Evolutionary conservation across 2,113 vertebrate genomes (phyloP).

Genomic region (Heterochromis multidens): DNA sequence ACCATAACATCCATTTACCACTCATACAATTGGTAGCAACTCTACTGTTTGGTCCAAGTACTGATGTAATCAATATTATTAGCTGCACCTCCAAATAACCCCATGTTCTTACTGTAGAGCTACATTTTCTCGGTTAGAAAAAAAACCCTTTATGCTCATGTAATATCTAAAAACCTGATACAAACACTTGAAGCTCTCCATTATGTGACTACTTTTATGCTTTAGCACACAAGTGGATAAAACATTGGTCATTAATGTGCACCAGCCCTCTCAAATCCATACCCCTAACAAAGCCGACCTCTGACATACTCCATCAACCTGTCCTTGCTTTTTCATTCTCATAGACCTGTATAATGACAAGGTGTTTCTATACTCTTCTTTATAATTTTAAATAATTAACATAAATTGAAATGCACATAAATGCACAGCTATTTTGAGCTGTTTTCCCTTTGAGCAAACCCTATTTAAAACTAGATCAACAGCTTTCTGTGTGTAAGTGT

Average conservation of each 20-base stretch:
- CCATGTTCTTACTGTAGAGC: not conserved
- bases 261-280: constrained; percentile 31
- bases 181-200: constrained; percentile 43
- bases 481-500: not conserved
- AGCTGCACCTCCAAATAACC: not conserved
- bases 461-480: not conserved
- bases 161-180: constrained; percentile 5
- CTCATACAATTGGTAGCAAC: not conserved
- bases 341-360: not conserved
- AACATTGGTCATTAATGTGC: constrained; percentile 42
- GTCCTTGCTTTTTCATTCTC: not conserved
- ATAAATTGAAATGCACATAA: not conserved
- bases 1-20: constrained; percentile 28
- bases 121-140: not conserved
- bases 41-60: not conserved
- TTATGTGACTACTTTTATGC: constrained; percentile 36
- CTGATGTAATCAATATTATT: not conserved
- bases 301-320: constrained; percentile 16
- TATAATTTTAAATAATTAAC: not conserved
- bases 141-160: not conserved
- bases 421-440: not conserved
- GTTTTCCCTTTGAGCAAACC: not conserved
- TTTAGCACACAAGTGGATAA: constrained; percentile 33
- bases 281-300: constrained; percentile 17
- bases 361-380: not conserved